Base-by-base conservation (phyloP, 2,888 invertebrate species). In the Halictus ligatus region DNA sequence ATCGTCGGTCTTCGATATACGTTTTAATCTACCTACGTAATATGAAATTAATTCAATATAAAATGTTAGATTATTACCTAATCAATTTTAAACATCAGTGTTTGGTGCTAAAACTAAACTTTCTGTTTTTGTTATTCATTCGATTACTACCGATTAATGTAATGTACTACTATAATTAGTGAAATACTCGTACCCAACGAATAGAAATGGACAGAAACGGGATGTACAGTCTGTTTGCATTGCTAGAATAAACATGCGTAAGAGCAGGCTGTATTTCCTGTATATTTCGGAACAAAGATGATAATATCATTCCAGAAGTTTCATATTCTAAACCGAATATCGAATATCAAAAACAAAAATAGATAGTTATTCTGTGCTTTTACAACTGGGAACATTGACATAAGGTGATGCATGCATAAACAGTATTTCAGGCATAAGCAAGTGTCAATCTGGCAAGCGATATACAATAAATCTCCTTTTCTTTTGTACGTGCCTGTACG, bases 381-480 rank as follows among this genome's bases (percentile, higher is more conserved):
- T 85, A 15, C 64, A 80, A 77, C 60, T 29, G 40, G 60, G 18
- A 35, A 64, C 54, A 72, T 35, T 43, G 54, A 84, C 75, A 29
- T 21, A 21, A 78, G 64, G 3, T 85, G 40, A 18, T 85, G 69
- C 86, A 78, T 86, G 86, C 86, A 78, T 78, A 85, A 18, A 67
- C 54, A 21, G 58, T 71, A 78, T 71, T 80, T 86, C 85, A 85
- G 78, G 78, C 86, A 75, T 73, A 85, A 85, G 86, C 86, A 64
- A 78, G 46, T 75, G 80, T 78, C 75, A 85, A 80, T 40, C 67
- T 67, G 46, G 73, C 60, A 85, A 86, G 81, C 85, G n/a, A 78
- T 43, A 71, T 75, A 60, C n/a, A 85, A 72, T 46, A 77, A 75
- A 21, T 71, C 21, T 75, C 71, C 25, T 18, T 64, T 64, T 29